phyloP scores from a whole-genome alignment of 2,797 vertebrate species.

The Hemibagrus guttatus region DNA sequence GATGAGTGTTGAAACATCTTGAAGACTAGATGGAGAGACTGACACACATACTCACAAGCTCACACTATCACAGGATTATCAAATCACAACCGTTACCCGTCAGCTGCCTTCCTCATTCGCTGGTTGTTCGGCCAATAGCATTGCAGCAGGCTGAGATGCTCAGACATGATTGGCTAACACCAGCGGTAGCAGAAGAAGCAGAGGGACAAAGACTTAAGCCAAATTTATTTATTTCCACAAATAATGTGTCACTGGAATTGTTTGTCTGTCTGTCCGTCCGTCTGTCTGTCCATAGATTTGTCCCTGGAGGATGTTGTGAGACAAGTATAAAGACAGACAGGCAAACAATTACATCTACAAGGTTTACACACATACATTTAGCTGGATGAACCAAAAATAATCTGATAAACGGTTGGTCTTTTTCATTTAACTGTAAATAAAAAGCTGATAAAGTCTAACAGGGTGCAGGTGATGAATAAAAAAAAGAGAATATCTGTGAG shows the following conservation, averaged over 20 bases:
- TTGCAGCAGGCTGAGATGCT: conserved; percentile 62
- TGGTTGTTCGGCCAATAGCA: conserved; percentile 53
- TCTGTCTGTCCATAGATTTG: conserved; percentile 9
- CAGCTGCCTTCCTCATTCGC: background rate
- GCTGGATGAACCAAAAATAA: conserved; percentile 45
- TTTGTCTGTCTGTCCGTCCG: conserved; percentile 4
- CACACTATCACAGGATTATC: background rate
- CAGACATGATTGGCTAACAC: conserved; percentile 55
- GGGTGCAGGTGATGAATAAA: conserved; percentile 63
- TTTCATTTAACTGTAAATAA: conserved; percentile 66
- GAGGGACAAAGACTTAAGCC: conserved; percentile 47
- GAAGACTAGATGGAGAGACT: background rate
- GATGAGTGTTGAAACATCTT: conserved; percentile 15
- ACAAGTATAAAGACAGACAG: conserved; percentile 32
- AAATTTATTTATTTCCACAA: conserved; percentile 68
- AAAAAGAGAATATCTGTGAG: conserved; percentile 16
- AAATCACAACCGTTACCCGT: background rate
- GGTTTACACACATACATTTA: conserved; percentile 48
- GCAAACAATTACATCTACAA: conserved; percentile 47
- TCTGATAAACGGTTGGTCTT: conserved; percentile 18
- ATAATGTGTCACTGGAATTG: conserved; percentile 7
- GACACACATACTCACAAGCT: background rate
- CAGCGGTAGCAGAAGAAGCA: conserved; percentile 25
- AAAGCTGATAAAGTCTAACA: conserved; percentile 58
- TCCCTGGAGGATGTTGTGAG: conserved; percentile 48